phyloP scores from a whole-genome alignment of 1,140 invertebrate species.

The Diplogasteroides magnus region DNA sequence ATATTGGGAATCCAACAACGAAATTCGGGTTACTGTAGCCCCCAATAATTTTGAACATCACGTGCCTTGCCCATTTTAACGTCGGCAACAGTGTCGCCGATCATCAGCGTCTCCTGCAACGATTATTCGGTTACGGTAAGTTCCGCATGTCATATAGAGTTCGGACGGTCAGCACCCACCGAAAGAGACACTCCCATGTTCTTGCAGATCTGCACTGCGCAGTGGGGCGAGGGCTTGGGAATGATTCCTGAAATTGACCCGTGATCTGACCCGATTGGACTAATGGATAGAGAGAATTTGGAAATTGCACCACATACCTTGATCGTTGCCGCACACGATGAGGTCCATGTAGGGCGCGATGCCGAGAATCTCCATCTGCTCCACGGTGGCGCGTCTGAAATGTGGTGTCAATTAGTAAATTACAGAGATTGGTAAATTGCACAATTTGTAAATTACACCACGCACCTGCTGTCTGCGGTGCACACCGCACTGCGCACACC shows the following conservation, averaged over 20 bases:
- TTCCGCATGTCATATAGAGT: background rate
- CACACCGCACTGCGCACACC: slow-evolving; percentile 25
- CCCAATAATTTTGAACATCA: no score
- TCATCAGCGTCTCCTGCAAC: slow-evolving; percentile 27
- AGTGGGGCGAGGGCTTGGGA: slow-evolving; percentile 28
- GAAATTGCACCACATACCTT: background rate
- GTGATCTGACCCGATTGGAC: no score
- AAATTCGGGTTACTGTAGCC: no score
- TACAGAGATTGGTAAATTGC: no score
- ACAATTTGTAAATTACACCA: background rate
- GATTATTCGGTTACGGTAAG: background rate
- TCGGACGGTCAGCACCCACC: background rate
- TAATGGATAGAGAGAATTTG: no score
- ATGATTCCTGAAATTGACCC: slow-evolving; percentile 11
- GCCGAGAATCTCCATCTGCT: slow-evolving; percentile 21
- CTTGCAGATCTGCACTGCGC: slow-evolving; percentile 30
- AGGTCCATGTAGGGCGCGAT: slow-evolving; percentile 15
- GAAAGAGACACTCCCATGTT: slow-evolving; percentile 13
- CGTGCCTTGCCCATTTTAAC: no score
- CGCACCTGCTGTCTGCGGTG: slow-evolving; percentile 23
- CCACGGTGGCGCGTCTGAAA: slow-evolving; percentile 22
- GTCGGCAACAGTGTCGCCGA: slow-evolving; percentile 30
- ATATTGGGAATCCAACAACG: no score
- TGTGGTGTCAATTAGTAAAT: no score
- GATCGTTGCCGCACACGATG: slow-evolving; percentile 27